phyloP scores from a whole-genome alignment of 2,113 vertebrate species.

The Eupsittula cactorum region DNA sequence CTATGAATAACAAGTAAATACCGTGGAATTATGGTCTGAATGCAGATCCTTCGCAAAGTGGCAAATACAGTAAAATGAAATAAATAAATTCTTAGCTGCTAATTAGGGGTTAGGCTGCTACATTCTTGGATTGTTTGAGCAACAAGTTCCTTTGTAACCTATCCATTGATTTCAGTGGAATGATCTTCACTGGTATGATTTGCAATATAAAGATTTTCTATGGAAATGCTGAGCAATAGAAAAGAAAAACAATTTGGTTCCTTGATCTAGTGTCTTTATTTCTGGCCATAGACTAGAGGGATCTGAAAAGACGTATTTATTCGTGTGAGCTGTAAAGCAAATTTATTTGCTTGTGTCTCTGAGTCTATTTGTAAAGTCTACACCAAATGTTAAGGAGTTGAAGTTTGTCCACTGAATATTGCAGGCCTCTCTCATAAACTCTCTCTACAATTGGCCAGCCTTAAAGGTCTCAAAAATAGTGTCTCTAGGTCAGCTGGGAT shows the following conservation, averaged over 20 bases:
- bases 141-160: background rate
- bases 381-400: background rate
- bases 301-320: background rate
- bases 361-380: background rate
- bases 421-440: background rate
- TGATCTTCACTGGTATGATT: background rate
- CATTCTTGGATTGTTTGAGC: background rate
- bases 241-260: background rate
- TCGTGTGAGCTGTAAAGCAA: background rate
- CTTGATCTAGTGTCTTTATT: background rate
- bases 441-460: background rate
- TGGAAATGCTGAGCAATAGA: background rate
- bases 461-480: background rate
- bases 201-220: background rate
- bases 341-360: background rate
- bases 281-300: background rate
- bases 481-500: background rate
- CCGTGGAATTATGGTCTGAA: background rate
- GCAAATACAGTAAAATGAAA: background rate
- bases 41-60: background rate
- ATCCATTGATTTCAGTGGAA: background rate
- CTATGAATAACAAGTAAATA: constrained; percentile 34
- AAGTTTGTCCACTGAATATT: background rate
- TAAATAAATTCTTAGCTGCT: background rate
- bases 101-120: background rate